phyloP scores from a whole-genome alignment of 2,888 invertebrate species.

The Ditylenchus weischeri region DNA sequence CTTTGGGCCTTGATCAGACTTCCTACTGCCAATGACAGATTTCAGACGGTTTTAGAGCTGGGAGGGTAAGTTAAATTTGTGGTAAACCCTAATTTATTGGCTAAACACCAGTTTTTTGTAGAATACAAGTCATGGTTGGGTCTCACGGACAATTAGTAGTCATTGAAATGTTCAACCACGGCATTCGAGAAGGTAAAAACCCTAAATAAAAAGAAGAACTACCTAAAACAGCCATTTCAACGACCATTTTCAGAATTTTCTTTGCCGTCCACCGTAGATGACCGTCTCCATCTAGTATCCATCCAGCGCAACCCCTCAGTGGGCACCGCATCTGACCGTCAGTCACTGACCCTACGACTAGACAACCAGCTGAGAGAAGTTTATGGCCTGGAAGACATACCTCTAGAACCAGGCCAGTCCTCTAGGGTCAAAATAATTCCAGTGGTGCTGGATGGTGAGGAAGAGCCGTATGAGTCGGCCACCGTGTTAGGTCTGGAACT shows the following conservation, averaged over 20 bases:
- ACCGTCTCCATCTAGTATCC: slow-evolving; percentile 35
- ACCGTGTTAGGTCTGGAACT: neutral
- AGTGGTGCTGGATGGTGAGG: slow-evolving; percentile 1
- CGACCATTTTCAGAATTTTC: too few species aligned
- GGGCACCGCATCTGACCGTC: slow-evolving; percentile 18
- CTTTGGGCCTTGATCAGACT: slow-evolving; percentile 34
- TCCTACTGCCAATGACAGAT: slow-evolving; percentile 20
- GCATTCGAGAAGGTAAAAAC: slow-evolving; percentile 7
- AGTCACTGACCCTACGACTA: slow-evolving; percentile 18
- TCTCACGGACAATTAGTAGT: slow-evolving; percentile 22
- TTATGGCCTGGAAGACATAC: slow-evolving; percentile 15
- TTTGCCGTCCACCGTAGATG: slow-evolving; percentile 16
- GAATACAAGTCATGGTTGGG: slow-evolving; percentile 24
- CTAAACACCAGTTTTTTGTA: too few species aligned
- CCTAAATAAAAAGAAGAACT: too few species aligned
- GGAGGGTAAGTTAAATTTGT: slow-evolving; percentile 21
- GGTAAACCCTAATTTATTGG: neutral
- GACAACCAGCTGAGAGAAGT: slow-evolving; percentile 14
- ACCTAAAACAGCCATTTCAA: too few species aligned
- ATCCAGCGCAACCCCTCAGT: slow-evolving; percentile 27
- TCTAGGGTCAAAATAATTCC: slow-evolving; percentile 13
- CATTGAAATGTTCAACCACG: slow-evolving; percentile 16
- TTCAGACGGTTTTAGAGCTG: slow-evolving; percentile 23
- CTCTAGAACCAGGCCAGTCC: slow-evolving; percentile 4
- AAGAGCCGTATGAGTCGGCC: neutral